Base-by-base conservation (phyloP, 2,797 vertebrate species). In the Propithecus deckenii region DNA sequence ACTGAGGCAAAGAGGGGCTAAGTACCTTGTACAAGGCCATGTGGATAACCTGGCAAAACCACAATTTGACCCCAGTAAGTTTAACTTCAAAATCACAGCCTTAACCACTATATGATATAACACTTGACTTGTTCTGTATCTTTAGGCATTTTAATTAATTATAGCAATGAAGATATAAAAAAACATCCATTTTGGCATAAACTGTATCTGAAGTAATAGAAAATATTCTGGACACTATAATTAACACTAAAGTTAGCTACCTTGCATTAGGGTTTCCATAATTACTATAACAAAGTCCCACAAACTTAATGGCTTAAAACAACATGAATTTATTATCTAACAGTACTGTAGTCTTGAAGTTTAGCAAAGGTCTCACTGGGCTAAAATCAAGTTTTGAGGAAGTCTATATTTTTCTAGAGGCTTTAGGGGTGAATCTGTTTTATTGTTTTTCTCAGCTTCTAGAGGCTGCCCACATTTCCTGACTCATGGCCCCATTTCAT, bases 111-210 rank as follows among this genome's bases (percentile, higher is more conserved):
- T 46, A 18, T 71, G 61, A 52, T 32, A 32, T 7, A 41, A 13
- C 0, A 22, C 18, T 67, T 87, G 76, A 67, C 5, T 78, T 59
- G 11, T 23, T 88, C 9, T 61, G 8, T 67, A 65, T 7, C 14
- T 52, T 85, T 35, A 52, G 28, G 11, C 14, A 59, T 81, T 96
- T 89, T 65, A 91, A 71, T 92, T 71, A 81, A 81, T 72, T 94
- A 74, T 35, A 80, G 2, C 4, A 48, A 13, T 7, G n/a, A 89
- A 83, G 9, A 61, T 46, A 46, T 30, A 69, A 89, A 94, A 32
- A 32, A 23, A 22, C 0, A 75, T n/a, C 63, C 32, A 7, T 35
- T 83, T 79, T 38, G 14, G 30, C 23, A 86, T 69, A 91, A 57
- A 2, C 6, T 67, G 0, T 23, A 35, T 75, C 13, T 86, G 25